phyloP scores from a whole-genome alignment of 2,113 vertebrate species.

The Sebastes fasciatus region DNA sequence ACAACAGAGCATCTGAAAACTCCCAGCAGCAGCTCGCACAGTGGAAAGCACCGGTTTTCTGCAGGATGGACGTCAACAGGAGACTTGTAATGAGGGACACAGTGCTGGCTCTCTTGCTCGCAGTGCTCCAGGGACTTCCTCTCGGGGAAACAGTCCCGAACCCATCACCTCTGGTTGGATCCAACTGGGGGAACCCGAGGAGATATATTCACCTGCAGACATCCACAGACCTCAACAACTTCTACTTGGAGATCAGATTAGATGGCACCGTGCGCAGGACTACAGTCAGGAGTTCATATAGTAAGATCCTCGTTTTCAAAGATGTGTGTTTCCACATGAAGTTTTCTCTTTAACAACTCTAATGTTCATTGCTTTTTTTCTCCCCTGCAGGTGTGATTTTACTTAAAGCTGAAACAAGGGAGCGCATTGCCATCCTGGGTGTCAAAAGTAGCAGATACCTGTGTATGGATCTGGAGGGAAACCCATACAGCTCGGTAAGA shows the following conservation, averaged over 20 bases:
- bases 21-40: conserved; percentile 54
- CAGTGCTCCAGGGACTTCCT: conserved; percentile 75
- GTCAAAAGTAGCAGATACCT: conserved; percentile 91
- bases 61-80: conserved; percentile 66
- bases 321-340: background rate
- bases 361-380: background rate
- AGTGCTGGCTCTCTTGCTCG: conserved; percentile 77
- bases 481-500: conserved; percentile 92
- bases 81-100: conserved; percentile 59
- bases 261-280: conserved; percentile 89
- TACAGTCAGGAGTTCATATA: conserved; percentile 89
- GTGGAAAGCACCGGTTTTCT: conserved; percentile 41
- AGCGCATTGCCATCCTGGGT: conserved; percentile 90
- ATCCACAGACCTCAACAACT: conserved; percentile 86
- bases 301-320: conserved; percentile 83
- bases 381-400: conserved; percentile 87
- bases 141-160: conserved; percentile 69
- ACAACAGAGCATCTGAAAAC: conserved; percentile 71
- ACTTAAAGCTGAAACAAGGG: conserved; percentile 89
- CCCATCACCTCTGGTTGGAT: conserved; percentile 85
- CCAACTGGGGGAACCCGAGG: conserved; percentile 89
- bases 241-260: conserved; percentile 91
- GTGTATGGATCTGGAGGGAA: conserved; percentile 91
- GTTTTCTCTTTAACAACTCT: background rate
- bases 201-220: conserved; percentile 88